Evolutionary conservation across 2,888 invertebrate species (phyloP).

Genomic region (Himalopsyche tibetana): DNA sequence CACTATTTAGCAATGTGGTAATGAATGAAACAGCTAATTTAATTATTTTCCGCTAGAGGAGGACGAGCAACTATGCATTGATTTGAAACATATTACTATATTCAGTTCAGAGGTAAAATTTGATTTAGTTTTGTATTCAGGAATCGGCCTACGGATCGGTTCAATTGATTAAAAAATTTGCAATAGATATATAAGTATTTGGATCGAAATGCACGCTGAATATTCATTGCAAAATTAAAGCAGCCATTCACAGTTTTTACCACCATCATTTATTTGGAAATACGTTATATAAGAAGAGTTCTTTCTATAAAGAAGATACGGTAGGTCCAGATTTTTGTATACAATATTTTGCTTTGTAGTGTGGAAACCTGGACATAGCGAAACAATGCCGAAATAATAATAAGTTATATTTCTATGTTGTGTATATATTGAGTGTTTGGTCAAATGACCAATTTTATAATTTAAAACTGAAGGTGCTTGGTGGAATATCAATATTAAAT

Average conservation of each 20-base stretch:
- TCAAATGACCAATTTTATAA: no score
- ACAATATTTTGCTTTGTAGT: no score
- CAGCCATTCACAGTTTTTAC: background rate
- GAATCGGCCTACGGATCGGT: background rate
- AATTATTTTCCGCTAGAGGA: slow-evolving; percentile 9
- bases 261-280: no score
- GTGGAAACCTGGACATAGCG: no score
- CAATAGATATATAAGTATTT: background rate
- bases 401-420: no score
- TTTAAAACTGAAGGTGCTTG: no score
- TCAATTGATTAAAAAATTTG: slow-evolving; percentile 34
- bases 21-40: slow-evolving; percentile 9
- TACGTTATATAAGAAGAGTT: no score
- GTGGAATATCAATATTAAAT: no score
- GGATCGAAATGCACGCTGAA: background rate
- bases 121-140: slow-evolving; percentile 10
- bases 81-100: background rate
- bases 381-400: no score
- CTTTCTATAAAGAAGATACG: no score
- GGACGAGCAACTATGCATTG: slow-evolving; percentile 20
- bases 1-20: background rate
- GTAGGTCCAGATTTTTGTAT: no score
- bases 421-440: no score
- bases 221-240: background rate
- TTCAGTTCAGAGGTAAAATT: background rate